Percentiles rank a stretch among this genome's conserved stretches.
phyloP scores from a whole-genome alignment of 2,113 vertebrate species.

The Chloroceryle aenea region DNA sequence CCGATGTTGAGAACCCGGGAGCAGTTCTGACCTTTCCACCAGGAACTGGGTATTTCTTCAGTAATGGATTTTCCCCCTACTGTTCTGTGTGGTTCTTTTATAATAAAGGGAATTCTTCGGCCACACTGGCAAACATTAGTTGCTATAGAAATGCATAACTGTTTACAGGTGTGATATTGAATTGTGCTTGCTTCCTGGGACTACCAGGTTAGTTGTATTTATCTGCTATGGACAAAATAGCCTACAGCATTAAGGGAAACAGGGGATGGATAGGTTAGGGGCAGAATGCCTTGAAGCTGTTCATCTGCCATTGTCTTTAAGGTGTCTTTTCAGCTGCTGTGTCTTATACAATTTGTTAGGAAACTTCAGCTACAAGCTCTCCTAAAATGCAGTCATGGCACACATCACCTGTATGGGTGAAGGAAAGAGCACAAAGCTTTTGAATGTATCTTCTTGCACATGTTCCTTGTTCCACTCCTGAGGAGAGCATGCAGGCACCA shows the following conservation, averaged over 20 bases:
- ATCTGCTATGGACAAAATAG: neutral
- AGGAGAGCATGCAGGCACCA: fast-evolving
- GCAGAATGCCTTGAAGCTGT: neutral
- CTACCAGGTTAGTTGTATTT: neutral
- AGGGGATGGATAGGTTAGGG: neutral
- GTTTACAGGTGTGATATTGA: slow-evolving; percentile 20
- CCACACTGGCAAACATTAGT: slow-evolving; percentile 11
- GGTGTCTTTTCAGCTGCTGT: neutral
- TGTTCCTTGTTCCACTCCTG: fast-evolving
- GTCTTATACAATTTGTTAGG: neutral
- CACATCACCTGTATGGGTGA: neutral
- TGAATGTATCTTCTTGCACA: fast-evolving
- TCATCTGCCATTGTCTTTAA: neutral
- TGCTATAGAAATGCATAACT: slow-evolving; percentile 17
- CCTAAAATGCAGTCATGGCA: neutral
- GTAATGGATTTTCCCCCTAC: neutral
- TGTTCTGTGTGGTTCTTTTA: neutral
- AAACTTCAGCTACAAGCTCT: neutral
- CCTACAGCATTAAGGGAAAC: neutral
- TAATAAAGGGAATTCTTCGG: slow-evolving; percentile 34
- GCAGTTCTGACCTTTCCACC: slow-evolving; percentile 10
- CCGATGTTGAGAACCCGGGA: neutral
- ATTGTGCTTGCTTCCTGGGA: slow-evolving; percentile 8
- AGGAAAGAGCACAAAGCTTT: neutral
- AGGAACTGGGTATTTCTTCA: neutral